Conservation (phyloP, 53 echinoderm and acorn worm genomes). For the Echinometra lucunter region DNA sequence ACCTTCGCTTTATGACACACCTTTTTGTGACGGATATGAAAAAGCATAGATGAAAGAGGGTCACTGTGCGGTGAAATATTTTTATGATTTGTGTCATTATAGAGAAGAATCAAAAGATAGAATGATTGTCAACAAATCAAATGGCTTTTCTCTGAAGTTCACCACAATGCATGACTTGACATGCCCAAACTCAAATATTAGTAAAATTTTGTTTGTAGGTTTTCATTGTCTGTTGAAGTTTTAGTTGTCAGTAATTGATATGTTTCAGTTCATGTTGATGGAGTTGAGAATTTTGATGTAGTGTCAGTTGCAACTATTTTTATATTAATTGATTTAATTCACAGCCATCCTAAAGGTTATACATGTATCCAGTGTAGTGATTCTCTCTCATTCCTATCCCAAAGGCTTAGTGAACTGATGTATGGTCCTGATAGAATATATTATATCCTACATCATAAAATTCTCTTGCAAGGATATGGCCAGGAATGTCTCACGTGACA, state of each 20-base stretch:
- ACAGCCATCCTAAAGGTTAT: too few relatives aligned
- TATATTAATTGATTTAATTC: too few relatives aligned
- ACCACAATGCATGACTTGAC: slow-evolving; percentile 1
- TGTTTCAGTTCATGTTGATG: too few relatives aligned
- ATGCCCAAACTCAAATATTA: not conserved
- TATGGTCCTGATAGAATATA: not conserved
- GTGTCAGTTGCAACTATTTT: too few relatives aligned
- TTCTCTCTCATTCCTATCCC: too few relatives aligned
- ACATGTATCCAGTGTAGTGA: too few relatives aligned
- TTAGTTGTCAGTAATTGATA: too few relatives aligned
- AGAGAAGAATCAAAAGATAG: not conserved
- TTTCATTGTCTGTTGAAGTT: not conserved
- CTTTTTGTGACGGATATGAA: not conserved
- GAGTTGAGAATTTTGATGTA: too few relatives aligned
- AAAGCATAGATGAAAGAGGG: slow-evolving; percentile 11
- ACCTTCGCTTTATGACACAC: not conserved
- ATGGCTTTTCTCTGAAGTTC: not conserved
- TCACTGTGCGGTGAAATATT: slow-evolving; percentile 7
- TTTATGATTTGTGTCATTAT: not conserved
- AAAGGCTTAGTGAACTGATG: not conserved
- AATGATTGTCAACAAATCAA: not conserved
- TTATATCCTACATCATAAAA: too few relatives aligned
- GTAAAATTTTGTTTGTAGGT: not conserved
- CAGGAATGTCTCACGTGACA: too few relatives aligned
- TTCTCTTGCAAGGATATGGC: too few relatives aligned